Conservation (phyloP, 1,140 invertebrate genomes). For the Halesus radiatus region DNA sequence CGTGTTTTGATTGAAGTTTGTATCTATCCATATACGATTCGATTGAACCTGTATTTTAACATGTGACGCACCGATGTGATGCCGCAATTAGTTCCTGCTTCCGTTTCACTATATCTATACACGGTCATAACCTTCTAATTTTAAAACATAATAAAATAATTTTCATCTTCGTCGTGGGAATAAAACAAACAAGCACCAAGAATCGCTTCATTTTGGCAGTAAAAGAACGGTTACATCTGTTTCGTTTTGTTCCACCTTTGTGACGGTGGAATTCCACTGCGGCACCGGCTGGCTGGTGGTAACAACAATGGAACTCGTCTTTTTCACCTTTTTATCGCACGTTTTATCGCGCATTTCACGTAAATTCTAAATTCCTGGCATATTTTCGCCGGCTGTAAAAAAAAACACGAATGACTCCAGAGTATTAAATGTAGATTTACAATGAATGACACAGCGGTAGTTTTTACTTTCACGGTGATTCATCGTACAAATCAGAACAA, state of each 20-base stretch:
- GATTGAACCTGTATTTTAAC: too few species aligned
- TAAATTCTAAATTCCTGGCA: conserved; percentile 16
- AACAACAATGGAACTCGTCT: background rate
- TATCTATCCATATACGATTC: too few species aligned
- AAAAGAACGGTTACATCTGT: conserved; percentile 4
- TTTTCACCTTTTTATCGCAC: background rate
- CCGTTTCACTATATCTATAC: too few species aligned
- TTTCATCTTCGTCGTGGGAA: background rate
- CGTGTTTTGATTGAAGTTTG: too few species aligned
- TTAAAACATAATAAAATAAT: background rate
- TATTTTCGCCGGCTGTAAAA: conserved; percentile 4
- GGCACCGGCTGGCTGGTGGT: background rate
- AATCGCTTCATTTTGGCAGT: conserved; percentile 13
- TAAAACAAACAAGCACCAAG: background rate
- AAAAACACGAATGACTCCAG: background rate
- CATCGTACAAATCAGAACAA: background rate
- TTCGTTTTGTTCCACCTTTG: background rate
- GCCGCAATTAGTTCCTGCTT: too few species aligned
- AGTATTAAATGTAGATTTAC: conserved; percentile 7
- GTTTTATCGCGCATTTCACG: conserved; percentile 12
- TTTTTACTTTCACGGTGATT: background rate
- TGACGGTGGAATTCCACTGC: background rate
- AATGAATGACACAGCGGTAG: background rate
- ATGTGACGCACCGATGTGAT: too few species aligned
- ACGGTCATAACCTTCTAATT: background rate